phyloP scores from a whole-genome alignment of 2,113 vertebrate genomes.

The Lonchura striata region DNA sequence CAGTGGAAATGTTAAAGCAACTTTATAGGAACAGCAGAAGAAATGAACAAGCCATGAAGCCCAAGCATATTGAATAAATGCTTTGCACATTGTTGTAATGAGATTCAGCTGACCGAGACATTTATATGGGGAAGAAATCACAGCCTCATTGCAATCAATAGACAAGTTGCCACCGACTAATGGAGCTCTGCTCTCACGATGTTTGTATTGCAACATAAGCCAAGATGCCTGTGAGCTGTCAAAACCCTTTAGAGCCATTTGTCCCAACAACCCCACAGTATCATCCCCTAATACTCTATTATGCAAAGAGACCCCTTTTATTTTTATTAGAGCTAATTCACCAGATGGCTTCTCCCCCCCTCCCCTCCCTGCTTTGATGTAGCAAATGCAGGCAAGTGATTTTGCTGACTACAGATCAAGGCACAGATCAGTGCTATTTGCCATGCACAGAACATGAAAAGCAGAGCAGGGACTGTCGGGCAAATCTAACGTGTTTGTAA shows the following conservation, averaged over 20 bases:
- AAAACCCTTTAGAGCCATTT: constrained; percentile 55
- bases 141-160: constrained; percentile 2
- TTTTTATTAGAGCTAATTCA: constrained; percentile 60
- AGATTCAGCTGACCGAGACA: constrained; percentile 24
- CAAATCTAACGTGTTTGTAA: constrained; percentile 6
- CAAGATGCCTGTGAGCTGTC: constrained; percentile 50
- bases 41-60: neutral
- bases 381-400: constrained; percentile 27
- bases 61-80: neutral
- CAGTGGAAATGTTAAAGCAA: neutral
- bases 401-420: constrained; percentile 62
- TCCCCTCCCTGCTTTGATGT: constrained; percentile 24
- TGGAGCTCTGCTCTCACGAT: neutral
- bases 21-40: neutral
- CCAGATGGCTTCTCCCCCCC: constrained; percentile 42
- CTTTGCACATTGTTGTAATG: neutral
- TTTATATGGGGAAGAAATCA: constrained; percentile 2
- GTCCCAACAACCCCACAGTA: constrained; percentile 16
- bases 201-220: constrained; percentile 34
- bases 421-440: constrained; percentile 34
- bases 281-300: constrained; percentile 39
- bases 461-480: neutral
- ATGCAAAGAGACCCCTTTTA: constrained; percentile 56
- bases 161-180: neutral
- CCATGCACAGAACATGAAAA: constrained; percentile 23